These are phyloP conservation scores for Valencia hispanica DNA, from an alignment of 2,797 vertebrate species.

Conservation along the genomic window DNA sequence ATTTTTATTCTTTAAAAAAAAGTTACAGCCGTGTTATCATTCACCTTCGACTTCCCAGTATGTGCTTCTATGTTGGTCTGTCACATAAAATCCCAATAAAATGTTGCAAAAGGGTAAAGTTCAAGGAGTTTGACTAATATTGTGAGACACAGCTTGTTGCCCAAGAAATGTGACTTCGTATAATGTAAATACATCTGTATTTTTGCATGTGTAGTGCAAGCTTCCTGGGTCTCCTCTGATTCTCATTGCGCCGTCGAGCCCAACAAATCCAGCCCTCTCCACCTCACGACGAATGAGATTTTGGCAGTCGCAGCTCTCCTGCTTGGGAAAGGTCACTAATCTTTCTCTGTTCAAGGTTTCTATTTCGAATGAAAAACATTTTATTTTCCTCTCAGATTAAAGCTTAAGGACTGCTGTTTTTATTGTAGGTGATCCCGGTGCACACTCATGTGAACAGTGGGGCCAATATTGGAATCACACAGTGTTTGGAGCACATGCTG, in stretches of 20 bases:
- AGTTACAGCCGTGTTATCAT: too few species aligned
- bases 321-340: slow-evolving; percentile 90
- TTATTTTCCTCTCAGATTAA: neutral
- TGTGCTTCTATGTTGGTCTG: neutral
- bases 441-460: slow-evolving; percentile 89
- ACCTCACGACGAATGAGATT: slow-evolving; percentile 94
- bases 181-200: neutral
- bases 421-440: slow-evolving; percentile 90
- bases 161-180: neutral
- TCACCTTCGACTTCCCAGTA: neutral
- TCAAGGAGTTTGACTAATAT: neutral
- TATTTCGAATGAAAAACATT: neutral
- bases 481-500: slow-evolving; percentile 96
- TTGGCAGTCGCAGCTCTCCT: slow-evolving; percentile 98
- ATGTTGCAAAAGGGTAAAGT: too few species aligned
- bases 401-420: slow-evolving; percentile 26
- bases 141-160: neutral
- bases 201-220: slow-evolving; percentile 85
- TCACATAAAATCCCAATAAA: neutral
- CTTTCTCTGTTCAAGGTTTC: neutral
- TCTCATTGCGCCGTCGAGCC: slow-evolving; percentile 92
- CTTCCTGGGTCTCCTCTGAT: slow-evolving; percentile 96
- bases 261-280: slow-evolving; percentile 87
- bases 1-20: too few species aligned
- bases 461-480: slow-evolving; percentile 89